Evolutionary conservation across 2,888 invertebrate genomes (phyloP).

Genomic region (Noctua fimbriata): DNA sequence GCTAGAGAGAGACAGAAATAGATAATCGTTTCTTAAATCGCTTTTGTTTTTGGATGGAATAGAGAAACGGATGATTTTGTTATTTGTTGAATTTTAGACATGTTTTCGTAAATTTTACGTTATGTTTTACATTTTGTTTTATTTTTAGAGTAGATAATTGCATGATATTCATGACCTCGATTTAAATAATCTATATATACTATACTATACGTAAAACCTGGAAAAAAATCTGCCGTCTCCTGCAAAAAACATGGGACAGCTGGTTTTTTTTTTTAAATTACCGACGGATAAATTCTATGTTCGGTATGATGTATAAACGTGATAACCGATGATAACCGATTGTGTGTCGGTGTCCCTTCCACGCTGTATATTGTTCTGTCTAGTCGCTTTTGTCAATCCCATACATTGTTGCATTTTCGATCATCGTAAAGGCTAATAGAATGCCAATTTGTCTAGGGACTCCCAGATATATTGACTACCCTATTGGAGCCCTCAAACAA

Average conservation of each 20-base stretch:
- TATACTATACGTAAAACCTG: too few species aligned
- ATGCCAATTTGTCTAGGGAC: background rate
- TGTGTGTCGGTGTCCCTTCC: too few species aligned
- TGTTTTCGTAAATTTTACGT: background rate
- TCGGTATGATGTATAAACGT: too few species aligned
- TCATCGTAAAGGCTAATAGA: too few species aligned
- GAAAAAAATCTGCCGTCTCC: too few species aligned
- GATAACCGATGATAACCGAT: too few species aligned
- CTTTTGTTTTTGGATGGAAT: conserved; percentile 1
- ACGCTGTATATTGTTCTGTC: too few species aligned
- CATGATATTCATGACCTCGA: background rate
- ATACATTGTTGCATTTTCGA: too few species aligned
- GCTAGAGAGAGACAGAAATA: conserved; percentile 36
- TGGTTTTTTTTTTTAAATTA: too few species aligned
- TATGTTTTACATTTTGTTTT: background rate
- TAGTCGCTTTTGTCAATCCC: too few species aligned
- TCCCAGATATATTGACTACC: background rate
- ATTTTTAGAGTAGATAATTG: background rate
- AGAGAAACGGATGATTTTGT: background rate
- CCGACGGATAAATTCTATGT: too few species aligned
- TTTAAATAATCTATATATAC: background rate
- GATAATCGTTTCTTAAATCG: conserved; percentile 6
- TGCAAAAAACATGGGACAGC: too few species aligned
- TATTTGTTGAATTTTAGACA: background rate
- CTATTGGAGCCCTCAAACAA: background rate